Conservation (phyloP, 2,888 invertebrate species). For the Lasioglossum malachurum region DNA sequence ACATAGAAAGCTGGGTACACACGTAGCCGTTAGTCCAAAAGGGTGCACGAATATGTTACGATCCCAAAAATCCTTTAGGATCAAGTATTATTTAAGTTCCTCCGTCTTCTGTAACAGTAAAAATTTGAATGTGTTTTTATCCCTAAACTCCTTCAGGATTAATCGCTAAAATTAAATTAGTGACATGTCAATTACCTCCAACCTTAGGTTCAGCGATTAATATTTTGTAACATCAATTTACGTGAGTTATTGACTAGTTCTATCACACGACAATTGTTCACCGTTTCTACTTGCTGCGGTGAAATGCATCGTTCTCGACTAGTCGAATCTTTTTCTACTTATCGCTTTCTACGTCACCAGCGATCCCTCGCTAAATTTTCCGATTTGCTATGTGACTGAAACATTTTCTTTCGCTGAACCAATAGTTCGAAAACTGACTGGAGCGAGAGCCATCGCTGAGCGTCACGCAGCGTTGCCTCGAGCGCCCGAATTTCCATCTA, state of each 20-base stretch:
- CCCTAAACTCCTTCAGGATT: too few relatives aligned
- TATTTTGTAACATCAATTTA: not conserved
- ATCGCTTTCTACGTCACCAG: too few relatives aligned
- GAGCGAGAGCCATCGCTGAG: slow-evolving; percentile 41
- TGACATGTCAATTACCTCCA: too few relatives aligned
- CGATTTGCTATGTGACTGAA: not conserved
- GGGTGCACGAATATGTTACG: too few relatives aligned
- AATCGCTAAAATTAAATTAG: too few relatives aligned
- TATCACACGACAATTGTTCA: not conserved
- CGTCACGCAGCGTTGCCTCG: slow-evolving; percentile 55
- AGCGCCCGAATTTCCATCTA: slow-evolving; percentile 62
- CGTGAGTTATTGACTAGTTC: not conserved
- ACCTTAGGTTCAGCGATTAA: not conserved
- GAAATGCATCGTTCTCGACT: not conserved
- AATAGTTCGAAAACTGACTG: slow-evolving; percentile 29
- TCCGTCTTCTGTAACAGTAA: too few relatives aligned
- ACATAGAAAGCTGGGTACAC: too few relatives aligned
- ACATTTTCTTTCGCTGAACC: not conserved
- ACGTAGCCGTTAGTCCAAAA: too few relatives aligned
- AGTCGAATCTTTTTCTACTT: not conserved
- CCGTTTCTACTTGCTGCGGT: not conserved
- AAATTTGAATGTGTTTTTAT: too few relatives aligned
- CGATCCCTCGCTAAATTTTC: not conserved
- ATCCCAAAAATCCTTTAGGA: too few relatives aligned
- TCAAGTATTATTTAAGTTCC: too few relatives aligned